Conservation (phyloP, 35 echinoderm and acorn worm species). For the Heliocidaris erythrogramma region DNA sequence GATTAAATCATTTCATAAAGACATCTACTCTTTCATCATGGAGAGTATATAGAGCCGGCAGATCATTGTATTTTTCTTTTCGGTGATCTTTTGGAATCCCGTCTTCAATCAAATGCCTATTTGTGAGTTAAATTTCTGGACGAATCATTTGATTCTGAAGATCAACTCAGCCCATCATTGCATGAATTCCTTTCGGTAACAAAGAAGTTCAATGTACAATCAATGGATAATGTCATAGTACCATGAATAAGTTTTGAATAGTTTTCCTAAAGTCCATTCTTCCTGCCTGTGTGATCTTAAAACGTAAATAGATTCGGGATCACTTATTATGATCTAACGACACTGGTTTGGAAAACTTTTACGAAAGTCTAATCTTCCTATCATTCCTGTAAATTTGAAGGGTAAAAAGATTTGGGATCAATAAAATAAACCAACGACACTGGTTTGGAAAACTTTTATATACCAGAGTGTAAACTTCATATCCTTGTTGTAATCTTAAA, state of each 20-base stretch:
- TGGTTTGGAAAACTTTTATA: background rate
- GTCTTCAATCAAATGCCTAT: conserved; percentile 4
- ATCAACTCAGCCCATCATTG: background rate
- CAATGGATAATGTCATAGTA: background rate
- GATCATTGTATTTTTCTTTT: background rate
- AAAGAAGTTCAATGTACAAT: background rate
- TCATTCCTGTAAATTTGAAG: too few relatives aligned
- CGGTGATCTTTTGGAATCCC: background rate
- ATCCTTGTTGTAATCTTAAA: background rate
- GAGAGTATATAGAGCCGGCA: background rate
- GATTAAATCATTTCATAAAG: background rate
- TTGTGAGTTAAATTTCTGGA: background rate
- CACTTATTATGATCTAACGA: background rate
- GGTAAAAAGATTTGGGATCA: too few relatives aligned
- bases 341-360: background rate
- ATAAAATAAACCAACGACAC: too few relatives aligned
- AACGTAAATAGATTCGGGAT: background rate
- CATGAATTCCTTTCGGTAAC: background rate
- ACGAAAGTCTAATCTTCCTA: too few relatives aligned
- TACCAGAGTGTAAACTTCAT: background rate
- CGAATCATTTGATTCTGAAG: background rate
- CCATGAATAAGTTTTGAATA: background rate
- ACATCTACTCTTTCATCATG: background rate
- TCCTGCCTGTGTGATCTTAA: background rate
- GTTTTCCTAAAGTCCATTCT: background rate